Evolutionary conservation across 2,888 invertebrate genomes (phyloP), one percentile per base, ranked within the genome.

Genomic region (Invenusta paracnida): DNA sequence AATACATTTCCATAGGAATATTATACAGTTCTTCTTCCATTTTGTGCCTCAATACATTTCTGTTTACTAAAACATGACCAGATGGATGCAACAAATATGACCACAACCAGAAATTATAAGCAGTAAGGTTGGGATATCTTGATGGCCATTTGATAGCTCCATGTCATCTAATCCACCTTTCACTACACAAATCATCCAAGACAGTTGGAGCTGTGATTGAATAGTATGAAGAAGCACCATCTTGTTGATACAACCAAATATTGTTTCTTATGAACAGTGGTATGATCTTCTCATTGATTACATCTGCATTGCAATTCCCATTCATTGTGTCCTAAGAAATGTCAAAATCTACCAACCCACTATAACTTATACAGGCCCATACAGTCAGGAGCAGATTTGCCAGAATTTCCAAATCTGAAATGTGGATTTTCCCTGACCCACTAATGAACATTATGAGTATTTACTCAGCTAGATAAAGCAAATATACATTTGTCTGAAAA

Each of bases 91-190:
- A 79, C 48, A 84, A 67, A 84, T 84, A 84, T n/a, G 48, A 30
- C 84, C 84, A 84, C 5, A 84, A 84, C 84, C 84, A 82, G 84
- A 66, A 84, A 30, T 84, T 81, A 27, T 81, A 84, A 67, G 67
- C 81, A 31, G n/a, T 67, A 82, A 82, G 82, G 23, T 82, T 2
- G 30, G 82, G 82, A 27, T 23, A 11, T n/a, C 79, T 79, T 79
- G 79, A 2, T 79, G 28, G 79, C 79, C 79, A 23, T 82, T 82
- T 23, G 30, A 82, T 82, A 23, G 82, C 82, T 82, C 82, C 82
- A 82, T 29, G 82, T 82, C 82, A 2, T 28, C 82, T 29, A 82
- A 82, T 82, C 82, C 73, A 73, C 73, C 73, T 73, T 23, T 23
- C 27, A 73, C 25, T 73, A 23, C 5, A 23, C 73, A 23, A 73